Evolutionary conservation across 2,888 invertebrate species (phyloP), one percentile per base, ranked within the genome.

Genomic region (Pyrgus malvae): DNA sequence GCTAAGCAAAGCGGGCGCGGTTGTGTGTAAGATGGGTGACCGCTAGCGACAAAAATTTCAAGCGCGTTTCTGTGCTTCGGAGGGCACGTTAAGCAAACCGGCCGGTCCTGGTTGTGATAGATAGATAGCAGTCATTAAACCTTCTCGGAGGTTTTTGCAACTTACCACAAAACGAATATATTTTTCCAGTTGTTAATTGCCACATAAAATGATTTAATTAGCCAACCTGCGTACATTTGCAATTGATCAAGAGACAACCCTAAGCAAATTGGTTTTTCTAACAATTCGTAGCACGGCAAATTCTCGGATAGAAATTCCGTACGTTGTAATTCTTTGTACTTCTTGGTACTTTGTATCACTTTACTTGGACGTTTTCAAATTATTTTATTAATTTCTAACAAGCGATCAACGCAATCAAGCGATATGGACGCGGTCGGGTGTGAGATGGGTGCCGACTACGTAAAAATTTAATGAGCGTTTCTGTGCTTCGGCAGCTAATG

Each of bases 201-300:
- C 31, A 21, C 16, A 31, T 9, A 19, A 31, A 19, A 31, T 29
- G 29, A 31, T 29, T 44, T 19, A 29, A 44, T 44, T 44, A 44
- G 27, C 17, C 29, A n/a, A 19, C 17, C 4, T 9, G 44, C 29
- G 44, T 44, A 29, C 29, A 42, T 29, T 44, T 19, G 14, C 16
- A 27, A 29, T 44, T 44, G 31, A 12, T 45, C 45, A 31, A 17
- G 37, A 9, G 16, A n/a, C 19, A 19, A 5, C 31, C 21, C 11
- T 2, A 12, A 21, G 31, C 19, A 45, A 45, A 45, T 45, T 45
- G 45, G 9, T 12, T 45, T 19, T 7, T 16, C n/a, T 16, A 35
- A 14, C 37, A 37, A 19, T 16, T n/a, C 19, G 3, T 9, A 14
- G 37, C n/a, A n/a, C 16, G 17, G 5, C 17, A 6, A 7, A n/a